Evolutionary conservation across 1,140 invertebrate genomes (phyloP), one percentile per base, ranked within the genome.

Genomic region (Chymomyza costata): DNA sequence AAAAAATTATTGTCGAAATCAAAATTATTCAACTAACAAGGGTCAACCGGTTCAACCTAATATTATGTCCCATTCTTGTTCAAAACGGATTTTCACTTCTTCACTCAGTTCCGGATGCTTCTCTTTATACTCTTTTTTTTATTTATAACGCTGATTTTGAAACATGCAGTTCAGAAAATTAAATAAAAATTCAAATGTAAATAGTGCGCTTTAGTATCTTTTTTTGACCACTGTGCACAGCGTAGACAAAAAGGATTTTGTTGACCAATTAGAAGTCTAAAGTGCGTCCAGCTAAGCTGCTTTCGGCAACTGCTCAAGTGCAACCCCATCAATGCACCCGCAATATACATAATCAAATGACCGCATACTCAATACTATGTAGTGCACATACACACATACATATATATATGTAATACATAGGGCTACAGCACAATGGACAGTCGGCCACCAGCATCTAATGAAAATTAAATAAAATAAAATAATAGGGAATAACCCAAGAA

Each of bases 251-350:
- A n/a, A n/a, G n/a, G n/a, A n/a, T n/a, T n/a, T 55, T 44, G 54
- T 35, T 71, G 70, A 76, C 70, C 70, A 76, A 76, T 76, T 76
- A 74, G 65, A 74, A 39, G 46, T 45, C 32, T 37, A 39, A 58
- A 6, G 46, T n/a, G n/a, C n/a, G n/a, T n/a, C n/a, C n/a, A n/a
- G n/a, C n/a, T 45, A 11, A 34, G 55, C 40, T 41, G 53, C 46
- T n/a, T n/a, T n/a, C n/a, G n/a, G n/a, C n/a, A n/a, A n/a, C n/a
- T 48, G 50, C 50, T 43, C 50, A 65, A 38, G 2, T 71, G 68
- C 68, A 73, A 71, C 68, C 68, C 68, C 49, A 44, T 47, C 40
- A n/a, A 19, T 6, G 10, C 37, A 28, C 30, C 11, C 44, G 47
- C 35, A 39, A 25, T n/a, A 34, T n/a, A 49, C 25, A 17, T n/a